These are phyloP conservation scores for Schizopygopsis malacanthus DNA, from an alignment of 2,797 vertebrate species.

Conservation along the genomic window DNA sequence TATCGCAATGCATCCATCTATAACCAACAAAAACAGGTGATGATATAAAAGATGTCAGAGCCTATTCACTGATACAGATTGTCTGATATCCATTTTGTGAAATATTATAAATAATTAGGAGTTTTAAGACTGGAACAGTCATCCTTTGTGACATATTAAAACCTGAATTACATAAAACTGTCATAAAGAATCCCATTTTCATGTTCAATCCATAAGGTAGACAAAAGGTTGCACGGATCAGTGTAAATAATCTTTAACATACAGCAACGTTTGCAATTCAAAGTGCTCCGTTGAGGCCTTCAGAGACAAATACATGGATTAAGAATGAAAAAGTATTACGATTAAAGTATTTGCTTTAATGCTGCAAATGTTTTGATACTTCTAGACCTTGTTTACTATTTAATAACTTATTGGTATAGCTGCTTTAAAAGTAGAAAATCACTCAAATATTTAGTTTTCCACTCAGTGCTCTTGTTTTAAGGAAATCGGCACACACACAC, in stretches of 20 bases:
- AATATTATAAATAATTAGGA: background rate
- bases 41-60: background rate
- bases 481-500: slow-evolving; percentile 15
- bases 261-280: background rate
- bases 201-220: background rate
- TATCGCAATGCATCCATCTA: slow-evolving; percentile 10
- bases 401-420: slow-evolving; percentile 6
- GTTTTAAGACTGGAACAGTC: background rate
- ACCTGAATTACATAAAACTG: background rate
- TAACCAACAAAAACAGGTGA: background rate
- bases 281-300: background rate
- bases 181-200: background rate
- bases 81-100: background rate
- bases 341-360: background rate
- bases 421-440: slow-evolving; percentile 1
- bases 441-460: background rate
- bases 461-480: background rate
- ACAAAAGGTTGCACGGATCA: background rate
- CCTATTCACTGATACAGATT: background rate
- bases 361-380: background rate
- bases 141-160: background rate
- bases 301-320: background rate
- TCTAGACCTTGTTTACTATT: background rate
- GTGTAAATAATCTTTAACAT: background rate
- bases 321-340: background rate